Base-by-base conservation (phyloP, 2,797 vertebrate genomes). In the Selene dorsalis region DNA sequence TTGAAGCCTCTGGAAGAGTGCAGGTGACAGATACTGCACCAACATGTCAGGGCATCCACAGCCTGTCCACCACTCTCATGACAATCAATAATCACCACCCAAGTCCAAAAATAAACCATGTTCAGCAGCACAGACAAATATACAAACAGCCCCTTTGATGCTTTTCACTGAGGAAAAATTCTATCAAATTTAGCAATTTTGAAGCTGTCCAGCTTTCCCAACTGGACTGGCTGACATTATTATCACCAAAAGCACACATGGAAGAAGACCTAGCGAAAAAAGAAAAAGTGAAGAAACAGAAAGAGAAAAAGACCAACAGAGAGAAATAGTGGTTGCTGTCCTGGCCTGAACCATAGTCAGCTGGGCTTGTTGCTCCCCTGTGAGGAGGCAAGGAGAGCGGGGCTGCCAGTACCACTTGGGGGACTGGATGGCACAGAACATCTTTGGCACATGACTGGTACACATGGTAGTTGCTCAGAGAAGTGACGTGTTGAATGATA, bases 301-400 rank as follows among this genome's bases (percentile, higher is more conserved):
- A 64, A 50, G 47, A 18, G 13, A 57, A 69, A 61, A 26, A 1
- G 24, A 50, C 14, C 8, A 69, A 53, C n/a, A 57, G 55, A 72
- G 48, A 55, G 45, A 78, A 53, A 78, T 52, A 65, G 65, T 75
- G 76, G 28, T 56, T 73, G 63, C 57, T 79, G 56, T 75, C 55
- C 53, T 79, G 71, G 67, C 55, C 59, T 69, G 56, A 77, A 60
- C 63, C 55, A 79, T 71, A 59, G 50, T 41, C 18, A 41, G 22
- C 63, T 50, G 75, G 64, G 48, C 38, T 43, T 28, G 18, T 35
- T 61, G 58, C 50, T 63, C 41, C 35, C 61, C 32, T 57, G 50
- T 9, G 62, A 67, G 38, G 59, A 41, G 0, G 0, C 22, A 32
- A 30, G 45, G n/a, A 69, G 26, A 50, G 63, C 28, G 16, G 7